Evolutionary conservation across 35 echinoderm and acorn worm genomes (phyloP).

Genomic region (Holothuria glaberrima): DNA sequence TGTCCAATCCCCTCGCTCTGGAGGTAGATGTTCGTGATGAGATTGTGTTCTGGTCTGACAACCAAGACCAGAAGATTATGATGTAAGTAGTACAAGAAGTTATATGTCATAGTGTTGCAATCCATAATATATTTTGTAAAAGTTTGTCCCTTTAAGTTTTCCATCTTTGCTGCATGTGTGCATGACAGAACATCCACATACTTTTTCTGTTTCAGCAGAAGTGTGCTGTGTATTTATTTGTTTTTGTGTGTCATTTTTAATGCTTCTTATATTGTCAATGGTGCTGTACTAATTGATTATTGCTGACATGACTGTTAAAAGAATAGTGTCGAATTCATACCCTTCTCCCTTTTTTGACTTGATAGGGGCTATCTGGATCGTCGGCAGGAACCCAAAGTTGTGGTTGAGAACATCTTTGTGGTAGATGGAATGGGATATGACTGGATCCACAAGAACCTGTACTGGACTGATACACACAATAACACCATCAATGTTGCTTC

Average conservation of each 20-base stretch:
- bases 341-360: neutral
- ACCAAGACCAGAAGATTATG: constrained; percentile 69
- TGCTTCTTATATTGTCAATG: too few relatives aligned
- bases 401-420: constrained; percentile 33
- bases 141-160: too few relatives aligned
- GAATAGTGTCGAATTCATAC: neutral
- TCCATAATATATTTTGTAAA: too few relatives aligned
- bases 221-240: too few relatives aligned
- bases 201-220: too few relatives aligned
- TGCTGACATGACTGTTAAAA: too few relatives aligned
- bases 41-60: constrained; percentile 90
- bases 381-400: neutral
- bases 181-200: too few relatives aligned
- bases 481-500: constrained; percentile 81
- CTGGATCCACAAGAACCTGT: constrained; percentile 88
- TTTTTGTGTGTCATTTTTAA: too few relatives aligned
- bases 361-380: constrained; percentile 15
- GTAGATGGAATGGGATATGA: constrained; percentile 92
- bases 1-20: constrained; percentile 80
- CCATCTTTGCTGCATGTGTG: too few relatives aligned
- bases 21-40: constrained; percentile 81
- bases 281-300: too few relatives aligned
- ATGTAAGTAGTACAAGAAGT: constrained; percentile 29
- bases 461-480: constrained; percentile 86
- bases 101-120: too few relatives aligned